Percentiles rank a stretch among this genome's conserved stretches.
Evolutionary conservation across 1,140 invertebrate species (phyloP).

Genomic region (Steinernema khuongi): DNA sequence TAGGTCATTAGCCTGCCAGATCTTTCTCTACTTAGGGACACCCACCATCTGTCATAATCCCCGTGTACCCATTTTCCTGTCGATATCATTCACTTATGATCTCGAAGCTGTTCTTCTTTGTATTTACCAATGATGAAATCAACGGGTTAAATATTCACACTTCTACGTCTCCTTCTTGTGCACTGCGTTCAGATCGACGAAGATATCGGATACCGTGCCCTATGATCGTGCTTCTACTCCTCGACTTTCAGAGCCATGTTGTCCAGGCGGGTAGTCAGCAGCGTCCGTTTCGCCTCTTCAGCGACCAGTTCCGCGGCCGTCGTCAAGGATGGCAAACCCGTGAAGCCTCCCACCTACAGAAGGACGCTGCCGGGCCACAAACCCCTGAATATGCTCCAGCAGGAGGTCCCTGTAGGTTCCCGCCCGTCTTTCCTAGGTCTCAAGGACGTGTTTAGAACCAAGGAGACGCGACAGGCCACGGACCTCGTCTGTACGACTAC

Average conservation of each 20-base stretch:
- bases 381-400: constrained; percentile 32
- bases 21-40: background rate
- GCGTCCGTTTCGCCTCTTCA: background rate
- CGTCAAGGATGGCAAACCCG: constrained; percentile 11
- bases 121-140: background rate
- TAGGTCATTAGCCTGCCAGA: background rate
- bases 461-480: constrained; percentile 31
- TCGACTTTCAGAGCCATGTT: too few species aligned
- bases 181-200: too few species aligned
- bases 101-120: background rate
- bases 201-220: too few species aligned
- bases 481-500: constrained; percentile 50
- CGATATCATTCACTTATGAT: constrained; percentile 13
- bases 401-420: constrained; percentile 33
- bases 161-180: background rate
- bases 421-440: background rate
- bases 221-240: too few species aligned
- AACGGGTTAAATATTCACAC: background rate
- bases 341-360: constrained; percentile 32
- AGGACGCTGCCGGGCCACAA: constrained; percentile 26
- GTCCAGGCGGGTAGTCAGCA: background rate
- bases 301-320: background rate
- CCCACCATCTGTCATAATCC: background rate
- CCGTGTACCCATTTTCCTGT: background rate
- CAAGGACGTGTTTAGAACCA: constrained; percentile 18